Base-by-base conservation (phyloP, 2,113 vertebrate species). In the Felis chaus region DNA sequence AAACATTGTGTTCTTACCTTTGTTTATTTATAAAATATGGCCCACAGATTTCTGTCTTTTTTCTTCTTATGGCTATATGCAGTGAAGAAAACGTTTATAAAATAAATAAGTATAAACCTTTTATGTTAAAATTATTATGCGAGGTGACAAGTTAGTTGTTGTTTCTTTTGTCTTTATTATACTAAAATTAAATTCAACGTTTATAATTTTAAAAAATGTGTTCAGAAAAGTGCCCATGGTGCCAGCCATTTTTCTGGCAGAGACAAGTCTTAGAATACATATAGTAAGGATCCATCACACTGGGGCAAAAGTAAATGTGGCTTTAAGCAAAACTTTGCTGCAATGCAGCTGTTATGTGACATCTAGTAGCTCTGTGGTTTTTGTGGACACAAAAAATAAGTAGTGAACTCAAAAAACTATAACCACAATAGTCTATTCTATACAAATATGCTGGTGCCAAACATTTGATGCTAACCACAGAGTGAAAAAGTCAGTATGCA, bases 331-430 rank as follows among this genome's bases (percentile, higher is more conserved):
- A 92, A 80, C 3, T 29, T 79, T 65, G 63, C 33, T 68, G 76
- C 73, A 87, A 4, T 94, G 18, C 31, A 94, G 63, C 74, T 95
- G 80, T 73, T 91, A 84, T 4, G 27, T 23, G 36, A 91, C 68
- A 89, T 48, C 48, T 83, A 53, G 55, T 39, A 96, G 73, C 29
- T 95, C 57, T 91, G 91, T 95, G 83, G 96, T 65, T 97, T 95
- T 86, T 84, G 84, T 80, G 66, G 65, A 91, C 31, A 69, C 25
- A 73, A 41, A 97, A 94, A 94, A 68, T 63, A 94, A 92, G 74
- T 66, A 68, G 23, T 81, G 91, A 96, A 73, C 95, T 96, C 69
- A 88, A 41, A 68, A 91, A 95, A 93, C 36, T 55, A 71, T 45
- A 53, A 33, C 27, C 88, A 73, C 93, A 80, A 45, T 25, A 91